Evolutionary conservation across 2,113 vertebrate genomes (phyloP).

Genomic region (Pogonocichla stellata): DNA sequence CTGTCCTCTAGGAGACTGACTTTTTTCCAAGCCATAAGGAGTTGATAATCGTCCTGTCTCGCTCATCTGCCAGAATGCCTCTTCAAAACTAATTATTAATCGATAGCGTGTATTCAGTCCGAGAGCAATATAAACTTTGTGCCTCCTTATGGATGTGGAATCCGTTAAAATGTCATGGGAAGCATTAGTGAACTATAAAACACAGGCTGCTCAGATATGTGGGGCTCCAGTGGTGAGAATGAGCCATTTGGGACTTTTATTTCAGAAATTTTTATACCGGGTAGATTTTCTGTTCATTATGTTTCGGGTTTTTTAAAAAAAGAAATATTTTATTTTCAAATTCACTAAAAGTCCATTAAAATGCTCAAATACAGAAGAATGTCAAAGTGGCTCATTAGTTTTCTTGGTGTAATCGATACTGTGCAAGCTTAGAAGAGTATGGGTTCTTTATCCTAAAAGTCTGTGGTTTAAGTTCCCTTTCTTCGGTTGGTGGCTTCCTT

Average conservation of each 20-base stretch:
- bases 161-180: background rate
- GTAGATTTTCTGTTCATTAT: background rate
- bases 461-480: background rate
- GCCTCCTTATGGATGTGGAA: background rate
- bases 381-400: background rate
- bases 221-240: background rate
- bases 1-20: background rate
- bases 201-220: background rate
- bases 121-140: background rate
- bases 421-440: background rate
- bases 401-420: background rate
- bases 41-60: background rate
- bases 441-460: background rate
- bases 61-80: background rate
- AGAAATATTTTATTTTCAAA: background rate
- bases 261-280: background rate
- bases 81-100: constrained; percentile 4
- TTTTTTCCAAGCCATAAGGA: background rate
- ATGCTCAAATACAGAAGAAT: background rate
- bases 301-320: background rate
- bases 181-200: background rate
- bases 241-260: background rate
- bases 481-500: constrained; percentile 2
- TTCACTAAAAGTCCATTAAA: background rate
- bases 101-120: background rate